Evolutionary conservation across 2,113 vertebrate species (phyloP).

Genomic region (Chrysemys picta): DNA sequence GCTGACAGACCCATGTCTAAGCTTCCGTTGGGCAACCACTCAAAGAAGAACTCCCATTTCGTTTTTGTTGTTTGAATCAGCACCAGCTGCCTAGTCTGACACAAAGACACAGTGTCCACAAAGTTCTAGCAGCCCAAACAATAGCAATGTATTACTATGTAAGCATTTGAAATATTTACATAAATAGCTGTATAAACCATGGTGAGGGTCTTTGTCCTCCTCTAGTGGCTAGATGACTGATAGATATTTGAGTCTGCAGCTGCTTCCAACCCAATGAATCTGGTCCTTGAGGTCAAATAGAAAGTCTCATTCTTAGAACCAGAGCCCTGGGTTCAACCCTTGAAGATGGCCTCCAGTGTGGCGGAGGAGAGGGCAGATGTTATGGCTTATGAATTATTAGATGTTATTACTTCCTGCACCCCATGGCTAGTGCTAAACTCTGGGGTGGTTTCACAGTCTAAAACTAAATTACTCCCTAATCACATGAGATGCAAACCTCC

Average conservation of each 20-base stretch:
- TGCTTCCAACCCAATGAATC: neutral
- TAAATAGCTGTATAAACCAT: neutral
- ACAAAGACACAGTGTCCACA: slow-evolving; percentile 15
- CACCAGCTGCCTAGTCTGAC: slow-evolving; percentile 1
- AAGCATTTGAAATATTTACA: slow-evolving; percentile 32
- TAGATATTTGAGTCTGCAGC: slow-evolving; percentile 3
- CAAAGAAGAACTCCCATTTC: neutral
- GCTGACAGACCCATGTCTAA: neutral
- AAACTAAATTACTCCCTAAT: neutral
- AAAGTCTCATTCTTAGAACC: slow-evolving; percentile 18
- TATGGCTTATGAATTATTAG: neutral
- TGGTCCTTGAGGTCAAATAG: neutral
- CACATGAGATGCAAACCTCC: neutral
- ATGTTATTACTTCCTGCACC: neutral
- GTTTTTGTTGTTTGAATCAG: slow-evolving; percentile 4
- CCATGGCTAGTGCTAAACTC: neutral
- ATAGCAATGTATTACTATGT: neutral
- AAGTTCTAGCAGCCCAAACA: neutral
- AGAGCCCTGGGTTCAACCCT: neutral
- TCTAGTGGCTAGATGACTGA: neutral
- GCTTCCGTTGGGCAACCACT: neutral
- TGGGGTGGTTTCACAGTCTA: neutral
- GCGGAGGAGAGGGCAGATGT: neutral
- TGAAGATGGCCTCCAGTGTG: neutral
- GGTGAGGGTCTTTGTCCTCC: neutral